Evolutionary conservation across 2,797 vertebrate genomes (phyloP).

Genomic region (Margarornis squamiger): DNA sequence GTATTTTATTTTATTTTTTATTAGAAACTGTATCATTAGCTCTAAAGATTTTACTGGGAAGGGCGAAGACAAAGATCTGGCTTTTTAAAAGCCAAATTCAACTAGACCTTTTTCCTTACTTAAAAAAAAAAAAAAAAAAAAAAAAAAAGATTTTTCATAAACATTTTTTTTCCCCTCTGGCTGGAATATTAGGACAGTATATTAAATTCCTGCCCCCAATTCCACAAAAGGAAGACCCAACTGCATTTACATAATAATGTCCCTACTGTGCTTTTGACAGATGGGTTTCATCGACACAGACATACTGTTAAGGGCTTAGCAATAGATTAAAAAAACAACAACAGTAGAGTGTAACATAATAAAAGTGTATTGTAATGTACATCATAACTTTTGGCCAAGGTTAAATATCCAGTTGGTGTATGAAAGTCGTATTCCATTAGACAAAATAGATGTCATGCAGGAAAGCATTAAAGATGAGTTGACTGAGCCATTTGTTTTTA

Average conservation of each 20-base stretch:
- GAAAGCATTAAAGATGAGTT: conserved; percentile 78
- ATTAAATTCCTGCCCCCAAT: conserved; percentile 77
- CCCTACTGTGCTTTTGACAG: conserved; percentile 82
- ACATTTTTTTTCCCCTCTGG: conserved; percentile 72
- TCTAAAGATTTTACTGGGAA: conserved; percentile 68
- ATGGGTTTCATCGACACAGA: conserved; percentile 82
- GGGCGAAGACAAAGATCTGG: conserved; percentile 50
- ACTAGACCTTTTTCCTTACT: conserved; percentile 15
- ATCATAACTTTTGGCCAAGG: conserved; percentile 82
- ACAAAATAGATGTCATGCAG: conserved; percentile 74
- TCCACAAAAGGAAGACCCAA: conserved; percentile 77
- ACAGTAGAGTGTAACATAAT: conserved; percentile 81
- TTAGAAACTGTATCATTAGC: conserved; percentile 78
- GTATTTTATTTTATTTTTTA: conserved; percentile 81
- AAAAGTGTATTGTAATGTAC: conserved; percentile 81
- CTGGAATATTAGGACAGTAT: conserved; percentile 83
- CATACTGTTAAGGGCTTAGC: conserved; percentile 79
- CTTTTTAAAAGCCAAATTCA: conserved; percentile 60
- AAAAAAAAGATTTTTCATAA: conserved; percentile 65
- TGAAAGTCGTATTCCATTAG: conserved; percentile 80
- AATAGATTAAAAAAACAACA: conserved; percentile 81
- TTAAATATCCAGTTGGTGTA: conserved; percentile 81
- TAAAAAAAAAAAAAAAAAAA: background rate
- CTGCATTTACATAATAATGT: conserved; percentile 85
- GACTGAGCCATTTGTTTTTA: conserved; percentile 77